Percentiles rank a stretch among this genome's conserved stretches.
phyloP scores from a whole-genome alignment of 1,140 invertebrate genomes.

The Agraylea sexmaculata region DNA sequence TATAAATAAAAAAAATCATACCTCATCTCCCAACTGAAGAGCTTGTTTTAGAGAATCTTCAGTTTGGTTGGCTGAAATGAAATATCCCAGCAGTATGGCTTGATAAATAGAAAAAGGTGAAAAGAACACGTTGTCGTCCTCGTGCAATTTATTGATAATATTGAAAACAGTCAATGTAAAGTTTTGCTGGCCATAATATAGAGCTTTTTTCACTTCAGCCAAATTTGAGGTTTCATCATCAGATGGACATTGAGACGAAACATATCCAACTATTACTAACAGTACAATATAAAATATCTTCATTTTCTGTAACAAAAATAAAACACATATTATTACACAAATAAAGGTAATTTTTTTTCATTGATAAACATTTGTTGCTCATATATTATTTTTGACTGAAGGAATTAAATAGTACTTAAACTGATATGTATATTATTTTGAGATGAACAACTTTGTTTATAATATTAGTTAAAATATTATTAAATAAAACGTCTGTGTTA shows the following conservation, averaged over 20 bases:
- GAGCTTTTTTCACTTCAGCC: conserved; percentile 24
- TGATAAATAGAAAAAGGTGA: conserved; percentile 81
- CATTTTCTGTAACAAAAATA: conserved; percentile 25
- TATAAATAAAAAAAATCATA: conserved; percentile 23
- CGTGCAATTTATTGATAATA: conserved; percentile 45
- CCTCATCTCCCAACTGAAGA: conserved; percentile 45
- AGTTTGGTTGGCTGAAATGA: conserved; percentile 58
- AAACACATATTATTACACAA: conserved; percentile 26
- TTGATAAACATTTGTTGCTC: neutral
- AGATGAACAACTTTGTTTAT: too few relatives aligned
- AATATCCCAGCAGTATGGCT: conserved; percentile 67
- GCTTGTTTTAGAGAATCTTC: conserved; percentile 51
- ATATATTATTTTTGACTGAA: neutral
- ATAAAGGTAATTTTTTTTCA: conserved; percentile 5
- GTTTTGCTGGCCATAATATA: conserved; percentile 51
- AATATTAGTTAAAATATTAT: too few relatives aligned
- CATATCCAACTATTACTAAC: conserved; percentile 19
- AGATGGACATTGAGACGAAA: conserved; percentile 30
- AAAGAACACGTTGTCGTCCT: conserved; percentile 68
- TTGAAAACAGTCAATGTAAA: conserved; percentile 60
- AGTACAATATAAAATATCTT: conserved; percentile 19
- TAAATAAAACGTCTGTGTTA: too few relatives aligned
- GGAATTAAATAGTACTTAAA: too few relatives aligned
- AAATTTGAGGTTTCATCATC: conserved; percentile 29
- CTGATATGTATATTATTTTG: too few relatives aligned